Base-by-base conservation (phyloP, 2,797 vertebrate genomes). In the Poecilia picta region DNA sequence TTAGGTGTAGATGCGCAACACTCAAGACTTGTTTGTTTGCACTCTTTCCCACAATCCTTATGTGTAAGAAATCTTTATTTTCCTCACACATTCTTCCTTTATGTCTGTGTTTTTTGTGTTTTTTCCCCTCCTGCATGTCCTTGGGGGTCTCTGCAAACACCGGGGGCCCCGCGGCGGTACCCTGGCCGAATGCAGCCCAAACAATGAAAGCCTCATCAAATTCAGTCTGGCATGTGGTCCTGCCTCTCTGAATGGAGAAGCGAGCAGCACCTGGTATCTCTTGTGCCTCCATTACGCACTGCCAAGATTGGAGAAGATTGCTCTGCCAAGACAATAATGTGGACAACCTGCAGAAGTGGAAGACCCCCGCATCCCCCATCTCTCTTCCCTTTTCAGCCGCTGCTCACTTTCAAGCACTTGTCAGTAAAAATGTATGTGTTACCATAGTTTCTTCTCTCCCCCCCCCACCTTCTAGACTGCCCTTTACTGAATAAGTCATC, bases 281-380 rank as follows among this genome's bases (percentile, higher is more conserved):
- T 77, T 20, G 84, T 83, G 82, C 85, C 90, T 90, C 92, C 89
- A 92, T 93, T 92, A 91, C 85, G 8, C 85, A 77, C 80, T 80
- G 91, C 91, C 90, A 89, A 94, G 91, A 93, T 90, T 89, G 90
- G 89, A 87, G 88, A 91, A 94, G 94, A 94, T 94, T 94, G 88
- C 77, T 84, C 92, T 93, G 92, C 93, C 93, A 93, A 89, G 89
- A 90, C 90, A 93, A 93, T 94, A 91, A 92, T 91, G 85, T 91
- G 89, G 92, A 93, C 87, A 87, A 90, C 90, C 90, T 91, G 90
- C 88, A 89, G 83, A 82, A 90, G 76, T 73, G 78, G 90, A 88
- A 87, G 85, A 46, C 49, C 74, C 75, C 73, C 62, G 75, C 25
- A 41, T 13, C 47, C 47, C 82, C 81, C 78, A 70, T 80, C 82